These are phyloP conservation scores for Bombyx mori DNA, from an alignment of 1,140 invertebrate species.

Conservation along the genomic window DNA sequence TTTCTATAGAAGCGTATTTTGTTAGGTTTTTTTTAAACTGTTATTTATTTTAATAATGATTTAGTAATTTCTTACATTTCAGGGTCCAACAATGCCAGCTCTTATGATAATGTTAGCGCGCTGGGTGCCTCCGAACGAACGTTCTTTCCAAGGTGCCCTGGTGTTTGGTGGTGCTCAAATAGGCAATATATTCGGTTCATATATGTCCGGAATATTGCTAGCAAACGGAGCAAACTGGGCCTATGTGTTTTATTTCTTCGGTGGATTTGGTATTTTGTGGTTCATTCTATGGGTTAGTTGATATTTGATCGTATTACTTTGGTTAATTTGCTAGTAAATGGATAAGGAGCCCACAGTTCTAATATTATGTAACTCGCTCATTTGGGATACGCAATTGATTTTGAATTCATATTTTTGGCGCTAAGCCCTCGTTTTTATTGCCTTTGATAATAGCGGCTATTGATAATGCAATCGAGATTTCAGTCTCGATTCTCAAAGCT, in stretches of 20 bases:
- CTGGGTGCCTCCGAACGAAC: constrained; percentile 81
- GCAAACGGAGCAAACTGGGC: constrained; percentile 78
- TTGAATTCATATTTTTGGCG: too few relatives aligned
- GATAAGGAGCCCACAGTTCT: too few relatives aligned
- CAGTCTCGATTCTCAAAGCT: too few relatives aligned
- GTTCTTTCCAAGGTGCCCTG: constrained; percentile 78
- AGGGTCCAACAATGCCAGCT: constrained; percentile 83
- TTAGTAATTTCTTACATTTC: constrained; percentile 8
- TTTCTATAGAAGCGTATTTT: too few relatives aligned
- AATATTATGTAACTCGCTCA: too few relatives aligned
- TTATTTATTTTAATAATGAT: neutral
- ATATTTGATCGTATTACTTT: constrained; percentile 76
- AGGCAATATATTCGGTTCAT: constrained; percentile 82
- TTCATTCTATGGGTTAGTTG: constrained; percentile 77
- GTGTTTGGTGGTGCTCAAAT: constrained; percentile 80
- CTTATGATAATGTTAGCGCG: constrained; percentile 80
- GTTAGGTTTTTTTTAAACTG: too few relatives aligned
- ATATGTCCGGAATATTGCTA: constrained; percentile 78
- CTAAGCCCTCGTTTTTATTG: too few relatives aligned
- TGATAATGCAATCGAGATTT: too few relatives aligned
- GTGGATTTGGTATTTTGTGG: constrained; percentile 80
- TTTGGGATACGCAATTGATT: too few relatives aligned
- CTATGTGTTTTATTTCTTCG: constrained; percentile 88
- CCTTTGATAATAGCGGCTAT: too few relatives aligned
- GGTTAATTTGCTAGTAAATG: constrained; percentile 54